These are phyloP conservation scores for Anthrax anthrax DNA, from an alignment of 2,888 invertebrate genomes.

Conservation along the genomic window DNA sequence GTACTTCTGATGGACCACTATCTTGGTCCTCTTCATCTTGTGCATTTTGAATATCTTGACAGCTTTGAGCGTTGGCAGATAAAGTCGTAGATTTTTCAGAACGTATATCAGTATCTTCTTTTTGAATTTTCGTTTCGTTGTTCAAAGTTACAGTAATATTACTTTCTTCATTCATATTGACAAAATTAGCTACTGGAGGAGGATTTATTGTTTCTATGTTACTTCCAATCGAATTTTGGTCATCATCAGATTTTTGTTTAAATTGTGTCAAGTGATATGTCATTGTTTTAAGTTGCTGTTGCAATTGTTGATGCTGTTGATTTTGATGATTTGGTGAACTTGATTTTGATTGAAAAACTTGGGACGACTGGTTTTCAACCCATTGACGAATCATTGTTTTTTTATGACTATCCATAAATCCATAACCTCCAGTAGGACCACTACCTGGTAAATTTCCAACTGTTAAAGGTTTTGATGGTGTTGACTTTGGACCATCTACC, in stretches of 20 bases:
- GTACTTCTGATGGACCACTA: slow-evolving; percentile 67
- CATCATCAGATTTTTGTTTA: slow-evolving; percentile 37
- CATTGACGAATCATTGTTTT: slow-evolving; percentile 86
- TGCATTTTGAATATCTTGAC: slow-evolving; percentile 15
- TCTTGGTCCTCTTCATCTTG: slow-evolving; percentile 59
- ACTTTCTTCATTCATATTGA: slow-evolving; percentile 20
- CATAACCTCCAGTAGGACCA: slow-evolving; percentile 42
- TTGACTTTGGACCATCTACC: slow-evolving; percentile 88
- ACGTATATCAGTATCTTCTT: slow-evolving; percentile 35
- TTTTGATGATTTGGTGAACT: slow-evolving; percentile 33
- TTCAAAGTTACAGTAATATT: background rate
- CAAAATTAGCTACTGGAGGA: slow-evolving; percentile 47
- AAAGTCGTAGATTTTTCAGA: slow-evolving; percentile 19
- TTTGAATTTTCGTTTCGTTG: slow-evolving; percentile 29
- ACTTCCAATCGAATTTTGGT: slow-evolving; percentile 32
- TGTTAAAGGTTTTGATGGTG: slow-evolving; percentile 37
- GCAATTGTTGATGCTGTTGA: slow-evolving; percentile 17
- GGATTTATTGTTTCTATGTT: slow-evolving; percentile 39
- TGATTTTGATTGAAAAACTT: slow-evolving; percentile 53
- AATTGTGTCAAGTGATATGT: slow-evolving; percentile 43
- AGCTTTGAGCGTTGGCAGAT: slow-evolving; percentile 18
- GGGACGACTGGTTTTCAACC: slow-evolving; percentile 81
- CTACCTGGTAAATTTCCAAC: slow-evolving; percentile 26
- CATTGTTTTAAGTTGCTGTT: slow-evolving; percentile 38
- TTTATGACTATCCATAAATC: slow-evolving; percentile 86